Evolutionary conservation across 2,113 vertebrate genomes (phyloP).

Genomic region (Meleagris gallopavo): DNA sequence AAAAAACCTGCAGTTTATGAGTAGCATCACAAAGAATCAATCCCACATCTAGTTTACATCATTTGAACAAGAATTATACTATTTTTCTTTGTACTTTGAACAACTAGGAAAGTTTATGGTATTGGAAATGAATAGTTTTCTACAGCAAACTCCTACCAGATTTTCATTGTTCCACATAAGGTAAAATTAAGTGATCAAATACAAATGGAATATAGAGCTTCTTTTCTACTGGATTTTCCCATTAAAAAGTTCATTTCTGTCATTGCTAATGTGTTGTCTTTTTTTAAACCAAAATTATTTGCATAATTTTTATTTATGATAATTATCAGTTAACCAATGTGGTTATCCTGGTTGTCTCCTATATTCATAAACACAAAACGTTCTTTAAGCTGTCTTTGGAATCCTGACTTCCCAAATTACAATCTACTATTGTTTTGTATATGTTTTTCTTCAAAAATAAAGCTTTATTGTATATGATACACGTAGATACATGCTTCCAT

Average conservation of each 20-base stretch:
- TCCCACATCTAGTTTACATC: neutral
- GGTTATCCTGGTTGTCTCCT: neutral
- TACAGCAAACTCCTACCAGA: neutral
- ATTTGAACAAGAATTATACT: neutral
- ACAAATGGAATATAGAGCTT: neutral
- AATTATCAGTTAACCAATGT: neutral
- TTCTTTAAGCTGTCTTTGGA: neutral
- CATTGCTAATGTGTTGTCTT: fast-evolving
- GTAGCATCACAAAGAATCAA: neutral
- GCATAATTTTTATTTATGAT: neutral
- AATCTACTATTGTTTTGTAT: fast-evolving
- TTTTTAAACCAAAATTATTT: no score
- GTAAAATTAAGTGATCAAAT: neutral
- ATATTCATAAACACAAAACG: neutral
- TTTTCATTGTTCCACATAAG: neutral
- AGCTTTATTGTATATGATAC: neutral
- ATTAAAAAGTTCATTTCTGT: neutral
- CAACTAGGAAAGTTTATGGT: neutral
- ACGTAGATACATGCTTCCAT: fast-evolving
- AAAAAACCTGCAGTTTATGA: neutral
- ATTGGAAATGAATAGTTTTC: neutral
- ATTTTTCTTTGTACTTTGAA: neutral
- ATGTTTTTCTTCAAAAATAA: neutral
- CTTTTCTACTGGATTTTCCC: neutral
- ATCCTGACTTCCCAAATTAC: neutral